A percentile compares a stretch with the other conserved stretches of the same genome.
Evolutionary conservation across 2,797 vertebrate genomes (phyloP).

Genomic region (Sylvia borin): DNA sequence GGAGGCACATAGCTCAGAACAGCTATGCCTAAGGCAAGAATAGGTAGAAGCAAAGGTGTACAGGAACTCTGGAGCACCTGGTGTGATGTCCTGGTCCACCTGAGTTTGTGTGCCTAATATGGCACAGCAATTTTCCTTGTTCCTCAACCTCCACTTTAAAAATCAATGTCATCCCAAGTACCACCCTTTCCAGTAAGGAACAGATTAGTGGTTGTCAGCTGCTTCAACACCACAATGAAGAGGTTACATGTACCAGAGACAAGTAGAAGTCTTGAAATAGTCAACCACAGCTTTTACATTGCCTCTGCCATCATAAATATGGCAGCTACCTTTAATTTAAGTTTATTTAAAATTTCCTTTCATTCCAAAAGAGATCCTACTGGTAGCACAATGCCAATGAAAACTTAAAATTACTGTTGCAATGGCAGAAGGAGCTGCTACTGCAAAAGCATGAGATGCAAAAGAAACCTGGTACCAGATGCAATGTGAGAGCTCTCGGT

Average conservation of each 20-base stretch:
- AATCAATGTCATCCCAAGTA: neutral
- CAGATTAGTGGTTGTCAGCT: neutral
- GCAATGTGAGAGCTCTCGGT: neutral
- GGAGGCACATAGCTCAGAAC: neutral
- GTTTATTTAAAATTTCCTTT: neutral
- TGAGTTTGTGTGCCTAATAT: neutral
- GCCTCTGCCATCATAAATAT: neutral
- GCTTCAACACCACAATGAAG: neutral
- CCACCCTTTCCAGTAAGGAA: neutral
- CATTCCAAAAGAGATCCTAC: neutral
- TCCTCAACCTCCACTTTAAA: neutral
- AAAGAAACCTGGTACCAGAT: neutral
- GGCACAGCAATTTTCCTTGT: neutral
- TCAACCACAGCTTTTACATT: neutral
- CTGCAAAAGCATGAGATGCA: neutral
- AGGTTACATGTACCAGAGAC: neutral
- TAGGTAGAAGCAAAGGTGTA: neutral
- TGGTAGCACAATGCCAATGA: neutral
- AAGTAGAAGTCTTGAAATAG: neutral
- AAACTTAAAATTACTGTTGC: neutral
- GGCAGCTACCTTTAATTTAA: neutral
- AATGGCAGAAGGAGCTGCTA: neutral
- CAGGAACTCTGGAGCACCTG: neutral
- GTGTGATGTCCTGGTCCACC: neutral
- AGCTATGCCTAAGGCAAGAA: neutral